These are phyloP conservation scores for Torymus texanus DNA, from an alignment of 2,888 invertebrate species.

Conservation along the genomic window DNA sequence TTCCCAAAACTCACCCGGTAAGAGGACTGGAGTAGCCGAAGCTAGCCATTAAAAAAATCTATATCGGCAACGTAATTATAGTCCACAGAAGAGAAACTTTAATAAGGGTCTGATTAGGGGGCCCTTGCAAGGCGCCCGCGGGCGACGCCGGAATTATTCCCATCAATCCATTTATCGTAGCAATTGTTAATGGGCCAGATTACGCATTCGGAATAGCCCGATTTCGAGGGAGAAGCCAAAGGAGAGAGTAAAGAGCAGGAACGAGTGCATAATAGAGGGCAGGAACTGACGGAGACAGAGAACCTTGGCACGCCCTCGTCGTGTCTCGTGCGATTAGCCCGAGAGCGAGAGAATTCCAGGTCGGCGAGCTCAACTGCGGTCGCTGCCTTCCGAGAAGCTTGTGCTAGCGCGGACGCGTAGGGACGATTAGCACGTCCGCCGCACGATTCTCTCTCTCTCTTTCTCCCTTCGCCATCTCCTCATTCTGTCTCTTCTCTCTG, in stretches of 20 bases:
- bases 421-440: constrained; percentile 40
- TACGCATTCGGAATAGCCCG: not conserved
- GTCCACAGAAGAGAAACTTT: not conserved
- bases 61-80: constrained; percentile 4
- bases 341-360: constrained; percentile 13
- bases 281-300: not conserved
- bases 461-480: not conserved
- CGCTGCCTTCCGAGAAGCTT: constrained; percentile 38
- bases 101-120: constrained; percentile 8
- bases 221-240: not conserved
- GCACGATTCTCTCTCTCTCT: constrained; percentile 33
- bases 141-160: not conserved
- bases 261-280: not conserved
- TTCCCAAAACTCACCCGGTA: too few relatives aligned
- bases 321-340: constrained; percentile 56
- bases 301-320: constrained; percentile 60
- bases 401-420: not conserved
- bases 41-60: not conserved
- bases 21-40: too few relatives aligned
- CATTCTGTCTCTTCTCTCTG: not conserved
- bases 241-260: not conserved
- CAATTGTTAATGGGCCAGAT: constrained; percentile 20
- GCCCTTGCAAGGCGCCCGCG: not conserved
- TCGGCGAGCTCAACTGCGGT: not conserved
- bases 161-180: constrained; percentile 25